Evolutionary conservation across 2,113 vertebrate species (phyloP), one percentile per base, ranked within the genome.

Genomic region (Hiodon tergisus): DNA sequence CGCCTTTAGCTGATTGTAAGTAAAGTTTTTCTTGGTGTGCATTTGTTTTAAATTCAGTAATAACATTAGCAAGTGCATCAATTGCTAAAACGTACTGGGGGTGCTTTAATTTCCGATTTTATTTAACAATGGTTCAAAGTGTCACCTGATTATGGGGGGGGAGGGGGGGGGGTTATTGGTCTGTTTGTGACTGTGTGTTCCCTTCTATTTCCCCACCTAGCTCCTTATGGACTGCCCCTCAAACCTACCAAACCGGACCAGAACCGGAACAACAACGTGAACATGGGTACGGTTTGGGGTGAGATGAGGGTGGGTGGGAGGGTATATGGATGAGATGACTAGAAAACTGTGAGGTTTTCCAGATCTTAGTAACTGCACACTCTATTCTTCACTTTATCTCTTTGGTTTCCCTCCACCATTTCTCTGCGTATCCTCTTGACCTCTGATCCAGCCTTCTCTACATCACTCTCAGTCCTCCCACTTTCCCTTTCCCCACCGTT

Each of bases 201-300:
- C 16, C 8, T 13, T 76, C 5, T 74, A 69, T 57, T 13, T 51
- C 67, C 63, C 63, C 48, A 51, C 54, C 31, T 31, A 85, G 83
- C 77, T 73, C 73, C 81, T 6, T 85, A 85, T 51, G 83, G 83
- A 31, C 81, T 80, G 63, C 78, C 81, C 6, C 81, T 80, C 14
- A 85, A 85, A 78, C 78, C 71, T 51, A 10, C 83, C 14, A 83
- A 80, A 78, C 72, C 80, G 4, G 83, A 82, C 65, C 67, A 78
- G 1, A 78, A 69, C 46, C 78, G 57, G 17, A 68, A 77, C 65
- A 80, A 70, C 76, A 80, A 17, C 76, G 77, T 55, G 75, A 77
- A 7, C 62, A 71, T 79, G 81, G 81, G 81, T 83, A 79, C 58
- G 5, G 55, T 11, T 5, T 54, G 13, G n/a, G 52, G 16, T 31